These are phyloP conservation scores for Patiria miniata DNA, from an alignment of 35 echinoderm and acorn worm genomes.

Conservation along the genomic window DNA sequence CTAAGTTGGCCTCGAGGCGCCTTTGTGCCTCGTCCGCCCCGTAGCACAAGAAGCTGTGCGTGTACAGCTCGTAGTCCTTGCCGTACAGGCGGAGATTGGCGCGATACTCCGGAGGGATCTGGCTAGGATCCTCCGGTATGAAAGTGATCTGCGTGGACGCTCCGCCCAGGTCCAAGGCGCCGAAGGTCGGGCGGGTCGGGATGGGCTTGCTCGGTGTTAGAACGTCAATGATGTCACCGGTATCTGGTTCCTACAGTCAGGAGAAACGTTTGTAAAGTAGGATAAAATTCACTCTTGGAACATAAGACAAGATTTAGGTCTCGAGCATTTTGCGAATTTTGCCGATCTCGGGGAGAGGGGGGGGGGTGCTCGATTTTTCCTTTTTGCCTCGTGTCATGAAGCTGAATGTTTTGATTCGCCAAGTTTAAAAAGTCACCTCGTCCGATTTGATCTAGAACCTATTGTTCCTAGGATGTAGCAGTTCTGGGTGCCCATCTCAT, in stretches of 20 bases:
- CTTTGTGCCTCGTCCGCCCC: constrained; percentile 40
- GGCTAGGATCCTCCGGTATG: constrained; percentile 31
- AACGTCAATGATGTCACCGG: not conserved
- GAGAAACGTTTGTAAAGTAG: no score
- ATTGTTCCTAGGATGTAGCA: no score
- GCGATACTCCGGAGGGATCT: constrained; percentile 6
- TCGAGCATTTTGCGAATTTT: no score
- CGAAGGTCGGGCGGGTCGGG: constrained; percentile 18
- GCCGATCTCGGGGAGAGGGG: no score
- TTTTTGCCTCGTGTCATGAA: no score
- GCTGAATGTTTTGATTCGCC: no score
- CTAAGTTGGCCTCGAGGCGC: constrained; percentile 28
- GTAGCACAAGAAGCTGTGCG: constrained; percentile 59
- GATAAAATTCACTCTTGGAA: no score
- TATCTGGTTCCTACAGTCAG: not conserved
- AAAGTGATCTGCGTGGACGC: constrained; percentile 61
- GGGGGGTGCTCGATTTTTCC: no score
- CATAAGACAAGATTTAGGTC: no score
- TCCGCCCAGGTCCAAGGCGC: constrained; percentile 55
- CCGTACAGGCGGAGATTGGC: constrained; percentile 43
- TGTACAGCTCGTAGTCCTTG: constrained; percentile 33
- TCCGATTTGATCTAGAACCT: no score
- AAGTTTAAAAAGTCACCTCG: no score
- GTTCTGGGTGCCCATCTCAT: no score
- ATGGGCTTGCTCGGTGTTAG: not conserved